A percentile compares a stretch with the other conserved stretches of the same genome.
Evolutionary conservation across 2,113 vertebrate species (phyloP).

Genomic region (Saccopteryx bilineata): DNA sequence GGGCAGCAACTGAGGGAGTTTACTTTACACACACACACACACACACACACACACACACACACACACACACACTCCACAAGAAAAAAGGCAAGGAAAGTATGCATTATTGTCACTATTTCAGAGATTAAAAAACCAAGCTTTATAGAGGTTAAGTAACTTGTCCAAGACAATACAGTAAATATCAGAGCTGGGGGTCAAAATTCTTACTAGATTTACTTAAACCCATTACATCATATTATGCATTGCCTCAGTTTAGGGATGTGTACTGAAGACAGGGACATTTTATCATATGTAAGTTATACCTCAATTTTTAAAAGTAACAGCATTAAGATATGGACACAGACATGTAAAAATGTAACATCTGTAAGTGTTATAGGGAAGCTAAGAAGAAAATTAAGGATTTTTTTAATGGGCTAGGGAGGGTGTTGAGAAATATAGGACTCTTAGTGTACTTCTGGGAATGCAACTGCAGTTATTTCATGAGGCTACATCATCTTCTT

Average conservation of each 20-base stretch:
- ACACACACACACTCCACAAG: not conserved
- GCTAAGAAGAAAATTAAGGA: not conserved
- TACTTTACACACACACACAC: not conserved
- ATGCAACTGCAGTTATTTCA: not conserved
- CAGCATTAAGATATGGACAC: not conserved
- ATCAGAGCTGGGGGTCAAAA: not conserved
- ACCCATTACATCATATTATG: not conserved
- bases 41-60: not conserved
- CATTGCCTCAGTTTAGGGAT: not conserved
- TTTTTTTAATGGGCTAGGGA: not conserved
- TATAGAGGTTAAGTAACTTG: not conserved
- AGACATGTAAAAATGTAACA: not conserved
- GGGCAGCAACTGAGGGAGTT: not conserved
- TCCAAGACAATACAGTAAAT: not conserved
- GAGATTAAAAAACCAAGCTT: not conserved
- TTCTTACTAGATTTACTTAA: not conserved
- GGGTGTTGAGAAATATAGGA: not conserved
- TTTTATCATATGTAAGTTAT: not conserved
- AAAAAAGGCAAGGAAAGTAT: not conserved
- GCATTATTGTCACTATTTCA: not conserved
- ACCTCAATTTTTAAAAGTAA: not conserved
- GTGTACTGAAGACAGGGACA: not conserved
- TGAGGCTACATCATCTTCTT: slow-evolving; percentile 1
- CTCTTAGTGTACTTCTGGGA: not conserved
- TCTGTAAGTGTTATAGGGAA: not conserved